Conservation (phyloP, 2,113 vertebrate genomes). For the Pelmatolapia mariae region DNA sequence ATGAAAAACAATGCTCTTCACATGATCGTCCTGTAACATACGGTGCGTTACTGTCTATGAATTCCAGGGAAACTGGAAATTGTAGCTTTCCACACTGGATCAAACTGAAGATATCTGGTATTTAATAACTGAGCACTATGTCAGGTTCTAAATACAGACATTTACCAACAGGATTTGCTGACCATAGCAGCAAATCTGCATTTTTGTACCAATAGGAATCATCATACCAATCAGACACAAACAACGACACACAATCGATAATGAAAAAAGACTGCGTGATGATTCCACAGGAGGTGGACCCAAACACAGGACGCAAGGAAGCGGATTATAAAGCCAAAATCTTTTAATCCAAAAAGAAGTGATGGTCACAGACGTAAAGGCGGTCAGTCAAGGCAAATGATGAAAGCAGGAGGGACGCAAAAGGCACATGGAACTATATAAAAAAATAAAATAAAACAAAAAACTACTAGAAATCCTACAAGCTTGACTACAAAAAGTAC, state of each 20-base stretch:
- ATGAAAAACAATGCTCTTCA: background rate
- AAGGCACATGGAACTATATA: background rate
- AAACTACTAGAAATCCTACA: background rate
- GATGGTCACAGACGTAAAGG: background rate
- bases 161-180: background rate
- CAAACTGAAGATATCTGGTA: background rate
- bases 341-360: background rate
- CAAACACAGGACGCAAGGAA: background rate
- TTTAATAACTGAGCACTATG: background rate
- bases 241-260: background rate
- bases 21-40: background rate
- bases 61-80: background rate
- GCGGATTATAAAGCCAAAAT: background rate
- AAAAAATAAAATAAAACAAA: rapidly evolving
- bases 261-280: background rate
- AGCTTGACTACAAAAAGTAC: background rate
- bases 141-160: background rate
- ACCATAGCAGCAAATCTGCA: background rate
- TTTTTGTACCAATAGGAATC: background rate
- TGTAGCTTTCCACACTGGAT: background rate
- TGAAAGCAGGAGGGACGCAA: background rate
- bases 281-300: background rate
- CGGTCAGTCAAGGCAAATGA: background rate
- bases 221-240: background rate
- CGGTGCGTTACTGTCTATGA: rapidly evolving